These are phyloP conservation scores for Oikopleura dioica DNA, from an alignment of 23 tunicate species.

Conservation along the genomic window DNA sequence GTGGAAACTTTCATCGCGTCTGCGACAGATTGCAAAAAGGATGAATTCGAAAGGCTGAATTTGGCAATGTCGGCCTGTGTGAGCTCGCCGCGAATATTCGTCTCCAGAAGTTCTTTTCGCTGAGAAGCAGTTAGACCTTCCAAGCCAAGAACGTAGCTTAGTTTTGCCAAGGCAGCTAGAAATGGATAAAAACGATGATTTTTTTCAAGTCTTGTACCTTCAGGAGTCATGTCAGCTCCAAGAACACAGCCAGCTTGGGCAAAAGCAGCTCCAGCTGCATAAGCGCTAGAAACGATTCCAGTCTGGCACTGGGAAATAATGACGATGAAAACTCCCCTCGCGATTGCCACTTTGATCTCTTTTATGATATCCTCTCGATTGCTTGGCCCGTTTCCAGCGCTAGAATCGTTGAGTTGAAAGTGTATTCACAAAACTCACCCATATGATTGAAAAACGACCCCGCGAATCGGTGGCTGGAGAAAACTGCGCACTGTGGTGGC, in stretches of 20 bases:
- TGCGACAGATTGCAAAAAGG: background rate
- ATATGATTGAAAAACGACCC: constrained; percentile 27
- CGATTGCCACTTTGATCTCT: background rate
- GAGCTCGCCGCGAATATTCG: constrained; percentile 21
- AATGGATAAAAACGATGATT: too few relatives aligned
- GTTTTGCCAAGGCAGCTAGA: constrained; percentile 25
- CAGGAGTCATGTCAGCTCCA: constrained; percentile 24
- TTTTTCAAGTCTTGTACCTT: too few relatives aligned
- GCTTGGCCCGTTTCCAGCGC: constrained; percentile 30
- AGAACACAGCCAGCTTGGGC: constrained; percentile 16
- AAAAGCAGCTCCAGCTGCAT: constrained; percentile 21
- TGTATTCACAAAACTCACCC: too few relatives aligned
- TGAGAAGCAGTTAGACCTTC: background rate
- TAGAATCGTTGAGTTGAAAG: too few relatives aligned
- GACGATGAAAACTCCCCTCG: constrained; percentile 15
- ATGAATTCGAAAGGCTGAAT: background rate
- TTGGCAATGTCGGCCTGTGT: constrained; percentile 11
- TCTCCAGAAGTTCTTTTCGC: background rate
- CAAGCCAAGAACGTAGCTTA: constrained; percentile 16
- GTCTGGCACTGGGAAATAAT: constrained; percentile 15
- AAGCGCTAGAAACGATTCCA: constrained; percentile 17
- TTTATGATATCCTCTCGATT: constrained; percentile 16
- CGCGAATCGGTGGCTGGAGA: constrained; percentile 21
- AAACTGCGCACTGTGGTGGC: constrained; percentile 21
- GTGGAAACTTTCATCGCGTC: background rate